A percentile compares a stretch with the other conserved stretches of the same genome.
These are phyloP conservation scores for Cnemophilus loriae DNA, from an alignment of 2,113 vertebrate genomes.

Conservation along the genomic window DNA sequence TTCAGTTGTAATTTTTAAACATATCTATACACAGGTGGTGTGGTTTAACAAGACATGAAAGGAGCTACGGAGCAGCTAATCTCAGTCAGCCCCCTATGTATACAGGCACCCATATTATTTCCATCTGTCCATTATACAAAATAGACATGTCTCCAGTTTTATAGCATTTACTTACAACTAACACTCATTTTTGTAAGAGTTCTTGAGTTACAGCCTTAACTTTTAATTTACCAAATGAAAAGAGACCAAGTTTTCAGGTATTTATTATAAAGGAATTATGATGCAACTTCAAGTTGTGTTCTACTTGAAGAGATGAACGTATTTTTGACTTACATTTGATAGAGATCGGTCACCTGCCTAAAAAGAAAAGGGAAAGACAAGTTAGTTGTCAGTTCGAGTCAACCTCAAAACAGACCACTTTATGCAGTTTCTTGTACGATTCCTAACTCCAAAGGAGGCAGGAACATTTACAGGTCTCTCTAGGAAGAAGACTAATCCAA, in stretches of 20 bases:
- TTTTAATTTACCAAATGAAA: not conserved
- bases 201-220: not conserved
- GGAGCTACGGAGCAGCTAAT: not conserved
- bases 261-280: not conserved
- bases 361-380: not conserved
- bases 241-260: not conserved
- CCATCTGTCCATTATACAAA: not conserved
- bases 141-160: not conserved
- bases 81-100: not conserved
- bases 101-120: not conserved
- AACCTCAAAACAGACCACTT: not conserved
- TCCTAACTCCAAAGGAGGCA: not conserved
- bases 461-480: not conserved
- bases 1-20: not conserved
- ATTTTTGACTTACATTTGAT: constrained; percentile 85
- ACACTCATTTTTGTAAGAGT: not conserved
- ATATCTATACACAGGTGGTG: not conserved
- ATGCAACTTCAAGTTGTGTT: not conserved
- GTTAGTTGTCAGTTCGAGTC: not conserved
- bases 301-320: not conserved
- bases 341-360: constrained; percentile 94
- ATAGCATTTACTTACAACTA: not conserved
- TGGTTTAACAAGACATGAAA: not conserved
- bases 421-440: not conserved
- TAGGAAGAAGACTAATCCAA: not conserved